phyloP scores from a whole-genome alignment of 2,888 invertebrate species.

The Acronicta psi region DNA sequence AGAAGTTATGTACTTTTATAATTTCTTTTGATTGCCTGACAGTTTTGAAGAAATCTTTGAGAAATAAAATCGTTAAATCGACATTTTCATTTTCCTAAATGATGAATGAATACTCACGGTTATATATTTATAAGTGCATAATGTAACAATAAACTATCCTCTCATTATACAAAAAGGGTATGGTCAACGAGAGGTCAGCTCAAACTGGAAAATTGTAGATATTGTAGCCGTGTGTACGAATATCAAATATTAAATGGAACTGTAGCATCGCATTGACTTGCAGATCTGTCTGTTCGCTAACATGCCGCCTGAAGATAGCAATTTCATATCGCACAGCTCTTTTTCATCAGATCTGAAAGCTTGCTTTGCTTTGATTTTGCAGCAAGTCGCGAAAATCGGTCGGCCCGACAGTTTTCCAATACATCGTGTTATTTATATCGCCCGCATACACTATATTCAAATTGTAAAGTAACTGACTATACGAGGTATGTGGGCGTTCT shows the following conservation, averaged over 20 bases:
- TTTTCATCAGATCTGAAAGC: slow-evolving; percentile 39
- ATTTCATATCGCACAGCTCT: slow-evolving; percentile 32
- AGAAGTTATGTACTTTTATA: too few relatives aligned
- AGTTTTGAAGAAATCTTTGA: too few relatives aligned
- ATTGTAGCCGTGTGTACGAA: background rate
- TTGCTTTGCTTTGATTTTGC: slow-evolving; percentile 19
- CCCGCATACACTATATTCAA: background rate
- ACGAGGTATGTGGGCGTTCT: background rate
- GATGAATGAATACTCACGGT: too few relatives aligned
- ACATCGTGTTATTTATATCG: slow-evolving; percentile 8
- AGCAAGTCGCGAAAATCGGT: slow-evolving; percentile 17
- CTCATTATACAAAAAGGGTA: too few relatives aligned
- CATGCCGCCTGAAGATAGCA: slow-evolving; percentile 35
- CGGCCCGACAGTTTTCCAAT: background rate
- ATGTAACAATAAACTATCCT: too few relatives aligned
- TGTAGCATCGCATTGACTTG: slow-evolving; percentile 43
- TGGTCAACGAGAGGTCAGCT: too few relatives aligned
- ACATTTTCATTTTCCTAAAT: background rate
- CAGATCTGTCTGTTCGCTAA: slow-evolving; percentile 34
- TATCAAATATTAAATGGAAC: slow-evolving; percentile 23
- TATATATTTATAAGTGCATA: background rate
- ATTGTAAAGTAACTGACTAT: background rate
- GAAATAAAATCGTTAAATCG: too few relatives aligned
- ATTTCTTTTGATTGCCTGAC: too few relatives aligned
- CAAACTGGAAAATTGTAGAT: too few relatives aligned